Percentiles rank a stretch among this genome's conserved stretches.
phyloP scores from a whole-genome alignment of 2,888 invertebrate species.

The Allacma fusca region DNA sequence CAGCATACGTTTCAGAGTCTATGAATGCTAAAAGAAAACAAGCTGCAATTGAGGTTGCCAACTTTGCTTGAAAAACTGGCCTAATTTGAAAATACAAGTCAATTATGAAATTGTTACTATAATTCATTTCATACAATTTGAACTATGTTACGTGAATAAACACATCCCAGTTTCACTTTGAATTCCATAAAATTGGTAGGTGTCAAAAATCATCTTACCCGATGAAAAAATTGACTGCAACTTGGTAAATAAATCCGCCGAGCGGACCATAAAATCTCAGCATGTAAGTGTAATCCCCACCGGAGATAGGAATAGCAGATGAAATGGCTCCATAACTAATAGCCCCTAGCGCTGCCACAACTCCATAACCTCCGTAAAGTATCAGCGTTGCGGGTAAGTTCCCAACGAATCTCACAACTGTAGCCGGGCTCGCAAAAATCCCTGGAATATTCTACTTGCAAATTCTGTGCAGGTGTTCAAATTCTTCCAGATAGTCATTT shows the following conservation, averaged over 20 bases:
- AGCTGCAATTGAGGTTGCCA: too few species aligned
- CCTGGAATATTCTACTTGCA: slow-evolving; percentile 27
- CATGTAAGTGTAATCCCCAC: slow-evolving; percentile 47
- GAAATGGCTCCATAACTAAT: slow-evolving; percentile 48
- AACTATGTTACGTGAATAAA: not conserved
- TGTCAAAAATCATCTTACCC: slow-evolving; percentile 18
- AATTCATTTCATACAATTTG: too few species aligned
- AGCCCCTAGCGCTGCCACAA: slow-evolving; percentile 45
- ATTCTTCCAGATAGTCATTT: not conserved
- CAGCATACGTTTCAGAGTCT: too few species aligned
- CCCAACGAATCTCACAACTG: slow-evolving; percentile 25
- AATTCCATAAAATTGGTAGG: not conserved
- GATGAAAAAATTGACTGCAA: slow-evolving; percentile 27
- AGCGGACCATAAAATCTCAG: slow-evolving; percentile 43
- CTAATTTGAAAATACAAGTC: too few species aligned
- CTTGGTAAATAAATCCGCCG: slow-evolving; percentile 44
- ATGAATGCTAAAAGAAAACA: too few species aligned
- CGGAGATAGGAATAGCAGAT: slow-evolving; percentile 41
- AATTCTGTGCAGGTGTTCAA: not conserved
- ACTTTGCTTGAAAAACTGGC: too few species aligned
- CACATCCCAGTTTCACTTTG: not conserved
- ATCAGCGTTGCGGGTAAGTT: slow-evolving; percentile 23
- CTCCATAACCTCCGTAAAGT: slow-evolving; percentile 44
- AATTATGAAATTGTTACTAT: too few species aligned
- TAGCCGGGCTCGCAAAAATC: slow-evolving; percentile 43